Evolutionary conservation across 1,140 invertebrate genomes (phyloP), one percentile per base, ranked within the genome.

Genomic region (Drosophila takahashii): DNA sequence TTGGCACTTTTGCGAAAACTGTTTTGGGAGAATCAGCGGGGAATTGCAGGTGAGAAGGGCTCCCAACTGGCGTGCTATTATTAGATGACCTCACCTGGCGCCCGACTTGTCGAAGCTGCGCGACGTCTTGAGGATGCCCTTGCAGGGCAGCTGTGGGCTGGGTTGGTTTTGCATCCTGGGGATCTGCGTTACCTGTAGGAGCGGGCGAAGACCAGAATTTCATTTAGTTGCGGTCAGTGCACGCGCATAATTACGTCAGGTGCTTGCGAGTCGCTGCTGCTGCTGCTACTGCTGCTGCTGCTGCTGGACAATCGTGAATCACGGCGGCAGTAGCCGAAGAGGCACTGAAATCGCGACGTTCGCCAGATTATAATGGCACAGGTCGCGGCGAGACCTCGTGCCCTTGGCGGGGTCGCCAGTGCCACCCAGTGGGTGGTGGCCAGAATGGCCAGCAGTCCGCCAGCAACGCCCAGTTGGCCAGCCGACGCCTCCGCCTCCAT

Each of bases 51-150:
- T 34, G 34, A 41, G 27, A n/a, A n/a, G n/a, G 15, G 9, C 4
- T 4, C 27, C 13, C 5, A 13, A 13, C 13, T 56, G n/a, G 9
- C 1, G 22, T 22, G 6, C 7, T 32, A 6, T 52, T 11, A 15
- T 18, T 3, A 3, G 10, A 27, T 45, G 15, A 29, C 16, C 45
- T 89, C 26, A 91, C 91, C 89, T 92, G 67, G 89, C 80, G 7
- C 87, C 78, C 67, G 94, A 94, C 76, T 94, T 95, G 92, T 97
- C 96, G 91, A 97, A 97, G 93, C 97, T 98, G 64, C 97, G 96
- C 1, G 97, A 97, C 62, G 96, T 96, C 93, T 98, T 98, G 58
- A 98, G 93, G 90, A 98, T 98, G 75, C 98, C 96, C 93, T 98
- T 98, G 34, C 95, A 95, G 77, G 97, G 97, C 90, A 95, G 95